Evolutionary conservation across 2,888 invertebrate genomes (phyloP), one percentile per base, ranked within the genome.

Genomic region (Orthonevra nobilis): DNA sequence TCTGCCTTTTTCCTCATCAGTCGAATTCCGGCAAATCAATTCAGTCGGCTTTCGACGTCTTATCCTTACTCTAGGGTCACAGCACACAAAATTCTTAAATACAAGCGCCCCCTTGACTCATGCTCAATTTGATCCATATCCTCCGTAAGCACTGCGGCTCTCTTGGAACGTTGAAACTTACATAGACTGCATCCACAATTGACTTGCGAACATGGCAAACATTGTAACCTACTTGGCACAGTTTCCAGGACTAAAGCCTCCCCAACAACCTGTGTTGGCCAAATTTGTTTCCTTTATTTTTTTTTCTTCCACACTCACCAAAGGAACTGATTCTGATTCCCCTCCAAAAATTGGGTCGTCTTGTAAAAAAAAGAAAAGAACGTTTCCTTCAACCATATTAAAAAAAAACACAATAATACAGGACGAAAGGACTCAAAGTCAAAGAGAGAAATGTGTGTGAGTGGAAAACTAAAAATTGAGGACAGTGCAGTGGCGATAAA

Each of bases 201-300:
- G 23, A 34, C 60, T 34, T 44, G 19, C 32, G 12, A 42, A 28
- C 40, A 40, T 5, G 40, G 26, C 52, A 42, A 52, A 44, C 15
- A 54, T 30, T 46, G 46, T 63, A 70, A 63, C 70, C 70, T 70
- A 70, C 63, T 70, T 70, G 70, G 70, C 70, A 70, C 44, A 63
- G 70, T 36, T 63, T 52, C 26, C 50, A 19, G n/a, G 32, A 52
- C 19, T 46, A 19, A 23, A 9, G 44, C 40, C 30, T 12, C 20
- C n/a, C 26, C 12, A 40, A 60, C 32, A 20, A 52, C 15, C 52
- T 36, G 50, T 52, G 44, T n/a, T 32, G 12, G 32, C 5, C 23
- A 4, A 4, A 23, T 4, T 23, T 3, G 23, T 40, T 34, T 9
- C 15, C 26, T 46, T 32, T 3, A 20, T 23, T 12, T 12, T 40